Percentiles rank a stretch among this genome's conserved stretches.
Conservation (phyloP, 2,888 invertebrate species). For the Calameuta idolon region DNA sequence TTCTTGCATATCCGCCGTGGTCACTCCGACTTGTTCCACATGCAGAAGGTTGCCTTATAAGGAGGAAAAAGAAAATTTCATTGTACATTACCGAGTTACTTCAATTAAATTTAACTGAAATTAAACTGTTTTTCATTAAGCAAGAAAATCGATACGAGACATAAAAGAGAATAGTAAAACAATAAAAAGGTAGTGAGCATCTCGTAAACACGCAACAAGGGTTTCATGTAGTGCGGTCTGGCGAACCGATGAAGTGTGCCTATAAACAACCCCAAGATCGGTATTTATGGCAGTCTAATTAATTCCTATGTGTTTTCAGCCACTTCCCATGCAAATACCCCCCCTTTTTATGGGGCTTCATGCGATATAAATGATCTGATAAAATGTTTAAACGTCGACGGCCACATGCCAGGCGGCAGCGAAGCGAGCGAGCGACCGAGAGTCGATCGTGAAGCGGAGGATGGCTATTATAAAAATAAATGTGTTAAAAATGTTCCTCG, state of each 20-base stretch:
- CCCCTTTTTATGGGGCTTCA: slow-evolving; percentile 49
- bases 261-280: slow-evolving; percentile 40
- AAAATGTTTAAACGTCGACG: slow-evolving; percentile 51
- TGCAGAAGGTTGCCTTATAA: not conserved
- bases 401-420: slow-evolving; percentile 31
- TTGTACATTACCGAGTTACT: not conserved
- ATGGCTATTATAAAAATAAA: slow-evolving; percentile 39
- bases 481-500: slow-evolving; percentile 22
- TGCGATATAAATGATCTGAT: slow-evolving; percentile 61
- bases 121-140: not conserved
- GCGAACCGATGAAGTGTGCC: slow-evolving; percentile 10
- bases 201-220: not conserved
- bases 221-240: not conserved
- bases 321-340: slow-evolving; percentile 56
- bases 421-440: slow-evolving; percentile 2
- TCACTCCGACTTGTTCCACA: not conserved
- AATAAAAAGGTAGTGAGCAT: not conserved
- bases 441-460: not conserved
- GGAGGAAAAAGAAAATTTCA: not conserved
- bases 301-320: slow-evolving; percentile 53
- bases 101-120: not conserved
- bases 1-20: not conserved
- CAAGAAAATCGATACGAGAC: not conserved
- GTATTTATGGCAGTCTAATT: slow-evolving; percentile 55
- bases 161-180: not conserved